Evolutionary conservation across 2,888 invertebrate genomes (phyloP), one percentile per base, ranked within the genome.

Genomic region (Gymnoscelis rufifasciata): DNA sequence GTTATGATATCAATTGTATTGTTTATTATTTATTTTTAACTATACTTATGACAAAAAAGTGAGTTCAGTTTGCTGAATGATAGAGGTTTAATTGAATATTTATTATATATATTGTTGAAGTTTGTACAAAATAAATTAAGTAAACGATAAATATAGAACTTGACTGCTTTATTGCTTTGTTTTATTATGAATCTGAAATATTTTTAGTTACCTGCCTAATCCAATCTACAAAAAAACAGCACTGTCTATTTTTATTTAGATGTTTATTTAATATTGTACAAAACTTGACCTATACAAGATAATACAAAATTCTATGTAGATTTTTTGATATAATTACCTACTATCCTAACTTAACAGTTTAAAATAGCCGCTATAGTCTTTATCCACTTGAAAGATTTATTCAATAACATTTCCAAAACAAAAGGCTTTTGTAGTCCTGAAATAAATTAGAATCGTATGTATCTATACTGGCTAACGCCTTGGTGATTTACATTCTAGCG

Each of bases 51-150:
- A 87, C 86, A 84, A 87, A 86, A 78, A 88, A 87, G 88, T 88
- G 87, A 88, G 83, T 88, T 88, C 83, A 88, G 83, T 88, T 87
- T 86, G 87, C 88, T 86, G 84, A 84, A 88, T 83, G 84, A 88
- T 88, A 88, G 87, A 87, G 79, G 77, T 88, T 89, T 87, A 87
- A 87, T 88, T 88, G 87, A 88, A 78, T 88, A 89, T 87, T 87
- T 88, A 88, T 86, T 88, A 88, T 86, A 87, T 87, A 89, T 89
- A 89, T 89, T 89, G 89, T 89, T 89, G 88, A 89, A 89, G 87
- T 89, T 89, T 89, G 89, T 89, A 89, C 89, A 89, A 89, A 89
- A 88, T 88, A 88, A 89, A 88, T 84, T 89, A 89, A 89, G 89
- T 89, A 89, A 88, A 89, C 79, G 80, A 89, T 89, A 88, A 88